These are phyloP conservation scores for Bombus waltoni DNA, from an alignment of 1,140 invertebrate species.

Conservation along the genomic window DNA sequence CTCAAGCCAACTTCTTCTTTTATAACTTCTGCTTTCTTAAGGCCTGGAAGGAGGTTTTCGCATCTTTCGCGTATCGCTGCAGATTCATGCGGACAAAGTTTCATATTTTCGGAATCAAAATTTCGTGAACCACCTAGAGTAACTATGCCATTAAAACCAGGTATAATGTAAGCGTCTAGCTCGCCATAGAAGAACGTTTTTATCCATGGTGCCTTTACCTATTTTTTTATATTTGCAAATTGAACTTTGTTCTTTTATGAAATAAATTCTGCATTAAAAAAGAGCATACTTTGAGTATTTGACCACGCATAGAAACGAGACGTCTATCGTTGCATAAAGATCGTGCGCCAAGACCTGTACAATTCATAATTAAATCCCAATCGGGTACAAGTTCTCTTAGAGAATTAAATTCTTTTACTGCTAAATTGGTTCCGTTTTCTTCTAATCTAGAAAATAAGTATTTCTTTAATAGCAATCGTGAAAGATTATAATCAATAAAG, in stretches of 20 bases:
- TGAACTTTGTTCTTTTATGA: neutral
- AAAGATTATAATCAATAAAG: neutral
- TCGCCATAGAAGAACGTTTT: constrained; percentile 94
- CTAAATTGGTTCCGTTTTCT: constrained; percentile 84
- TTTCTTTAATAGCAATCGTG: neutral
- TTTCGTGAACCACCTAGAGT: constrained; percentile 93
- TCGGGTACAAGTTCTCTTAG: constrained; percentile 85
- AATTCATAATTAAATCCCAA: constrained; percentile 94
- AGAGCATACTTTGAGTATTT: constrained; percentile 89
- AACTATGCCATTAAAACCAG: constrained; percentile 87
- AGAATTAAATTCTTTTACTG: constrained; percentile 84
- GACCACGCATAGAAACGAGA: constrained; percentile 93
- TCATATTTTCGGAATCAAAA: constrained; percentile 89
- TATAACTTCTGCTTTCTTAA: constrained; percentile 86
- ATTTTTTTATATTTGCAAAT: constrained; percentile 40
- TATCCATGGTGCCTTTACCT: constrained; percentile 94
- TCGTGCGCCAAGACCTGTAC: constrained; percentile 92
- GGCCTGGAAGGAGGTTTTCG: constrained; percentile 87
- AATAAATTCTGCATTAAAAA: neutral
- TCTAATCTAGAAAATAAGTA: constrained; percentile 82
- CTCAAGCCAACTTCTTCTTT: constrained; percentile 89
- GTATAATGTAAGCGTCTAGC: constrained; percentile 93
- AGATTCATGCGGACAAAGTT: constrained; percentile 88
- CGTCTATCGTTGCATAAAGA: constrained; percentile 89
- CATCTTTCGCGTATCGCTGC: constrained; percentile 90